Conservation (phyloP, 2,113 vertebrate species). For the Dermatemys mawii region DNA sequence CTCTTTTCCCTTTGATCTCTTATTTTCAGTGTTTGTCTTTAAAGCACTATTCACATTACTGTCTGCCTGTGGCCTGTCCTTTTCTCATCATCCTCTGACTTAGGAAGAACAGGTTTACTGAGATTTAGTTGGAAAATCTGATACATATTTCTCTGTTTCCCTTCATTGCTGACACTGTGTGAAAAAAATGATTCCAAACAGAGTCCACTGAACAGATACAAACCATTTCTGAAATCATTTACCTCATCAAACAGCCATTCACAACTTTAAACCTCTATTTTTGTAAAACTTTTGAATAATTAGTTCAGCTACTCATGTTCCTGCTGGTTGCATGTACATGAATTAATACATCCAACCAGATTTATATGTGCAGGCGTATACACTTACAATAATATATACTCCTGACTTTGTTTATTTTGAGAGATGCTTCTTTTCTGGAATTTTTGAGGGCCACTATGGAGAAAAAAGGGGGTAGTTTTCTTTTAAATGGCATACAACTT, state of each 20-base stretch:
- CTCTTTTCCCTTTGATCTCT: background rate
- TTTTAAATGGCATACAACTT: background rate
- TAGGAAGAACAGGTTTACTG: background rate
- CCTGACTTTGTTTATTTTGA: background rate
- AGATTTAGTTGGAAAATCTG: background rate
- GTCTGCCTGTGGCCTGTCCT: background rate
- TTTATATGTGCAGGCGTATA: background rate
- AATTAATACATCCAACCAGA: background rate
- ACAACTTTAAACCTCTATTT: background rate
- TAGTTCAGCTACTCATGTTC: background rate
- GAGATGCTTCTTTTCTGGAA: background rate
- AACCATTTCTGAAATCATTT: background rate
- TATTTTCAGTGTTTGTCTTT: background rate
- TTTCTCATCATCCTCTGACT: background rate
- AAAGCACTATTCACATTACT: background rate
- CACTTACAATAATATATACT: background rate
- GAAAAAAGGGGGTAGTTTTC: background rate
- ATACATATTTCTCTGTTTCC: background rate
- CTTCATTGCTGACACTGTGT: background rate
- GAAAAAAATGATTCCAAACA: too few relatives aligned
- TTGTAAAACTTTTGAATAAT: slow-evolving; percentile 18
- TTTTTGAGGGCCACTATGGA: background rate
- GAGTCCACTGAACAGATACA: background rate
- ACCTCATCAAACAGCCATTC: background rate
- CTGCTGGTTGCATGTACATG: background rate